Base-by-base conservation (phyloP, 2,113 vertebrate species). In the Tachycineta bicolor region DNA sequence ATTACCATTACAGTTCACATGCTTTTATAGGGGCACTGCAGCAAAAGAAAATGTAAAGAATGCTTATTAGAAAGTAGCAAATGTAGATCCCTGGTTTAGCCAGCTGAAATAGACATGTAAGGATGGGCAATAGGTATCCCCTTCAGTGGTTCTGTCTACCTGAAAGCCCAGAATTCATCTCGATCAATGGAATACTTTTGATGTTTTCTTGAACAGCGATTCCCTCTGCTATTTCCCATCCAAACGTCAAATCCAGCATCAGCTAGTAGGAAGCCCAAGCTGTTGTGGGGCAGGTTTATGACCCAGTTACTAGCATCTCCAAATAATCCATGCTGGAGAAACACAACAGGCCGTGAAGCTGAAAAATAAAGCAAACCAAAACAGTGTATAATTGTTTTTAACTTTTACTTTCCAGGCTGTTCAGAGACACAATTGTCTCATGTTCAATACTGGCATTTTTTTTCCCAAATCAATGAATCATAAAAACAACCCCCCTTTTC, bases 171-270 rank as follows among this genome's bases (percentile, higher is more conserved):
- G 97, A 98, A 99, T 53, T 98, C 96, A 1, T 98, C 95, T 64
- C 98, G 88, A 33, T 98, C 73, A 2, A 97, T 95, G 4, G 71
- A 89, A 47, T 99, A 98, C 4, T 62, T 95, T 8, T 41, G 39
- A 83, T 99, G 98, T 85, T 98, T 98, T 90, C 97, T 97, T 78
- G 98, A 99, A 98, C 99, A 99, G 22, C 96, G 98, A 96, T 98
- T 99, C 31, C 98, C 99, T 53, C 98, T 95, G 90, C 98, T 99
- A 87, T 99, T 99, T 60, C 98, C 98, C n/a, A 99, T 88, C 99
- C 98, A 99, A 49, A 99, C 98, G 0, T 99, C 99, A 64, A 98
- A 99, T 8, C 99, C 98, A 24, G 97, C 97, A 67, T 99, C 98
- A 18, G 98, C 99, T 63, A 99, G 92, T 11, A 98, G 85, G 86